Base-by-base conservation (phyloP, 2,888 invertebrate genomes). In the Philonicus albiceps region DNA sequence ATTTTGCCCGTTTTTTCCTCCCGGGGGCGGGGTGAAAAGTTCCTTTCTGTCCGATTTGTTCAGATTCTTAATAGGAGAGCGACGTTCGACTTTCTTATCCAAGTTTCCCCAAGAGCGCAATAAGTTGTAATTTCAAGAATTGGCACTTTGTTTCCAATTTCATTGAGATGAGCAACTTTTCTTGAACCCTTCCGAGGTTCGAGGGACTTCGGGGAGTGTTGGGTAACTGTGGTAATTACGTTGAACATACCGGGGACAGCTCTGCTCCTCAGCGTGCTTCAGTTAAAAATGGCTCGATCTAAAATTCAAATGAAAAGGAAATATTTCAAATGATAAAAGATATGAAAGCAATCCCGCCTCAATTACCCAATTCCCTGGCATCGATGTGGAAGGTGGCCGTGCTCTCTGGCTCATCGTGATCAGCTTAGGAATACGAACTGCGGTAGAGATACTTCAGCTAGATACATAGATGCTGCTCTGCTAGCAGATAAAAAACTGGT, bases 251-350 rank as follows among this genome's bases (percentile, higher is more conserved):
- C 64, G 27, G 8, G 64, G 19, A 64, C 64, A 64, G 27, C 27
- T 64, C 22, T 11, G 19, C n/a, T 49, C 49, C 16, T 7, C 49
- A n/a, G 6, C 7, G 6, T n/a, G 49, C 0, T 64, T 22, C 64
- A 64, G 40, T 43, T 78, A 27, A 22, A 78, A 78, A 49, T 43
- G 13, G n/a, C 78, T 49, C 49, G 43, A 81, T 81, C 55, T 81
- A 34, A 81, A 81, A 64, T 81, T 81, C 64, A 81, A 81, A 81
- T 81, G 81, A 81, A 64, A 81, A 81, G 30, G 81, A 64, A 55
- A 81, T 55, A 81, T 81, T 81, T 81, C 81, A 55, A 49, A 64
- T 64, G 64, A 64, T 81, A 64, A 81, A 64, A 55, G 81, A 81
- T 81, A 64, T 81, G 81, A 64, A 81, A 81, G 55, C 81, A 81